Evolutionary conservation across 1,140 invertebrate genomes (phyloP).

Genomic region (Rhagoletis zephyria): DNA sequence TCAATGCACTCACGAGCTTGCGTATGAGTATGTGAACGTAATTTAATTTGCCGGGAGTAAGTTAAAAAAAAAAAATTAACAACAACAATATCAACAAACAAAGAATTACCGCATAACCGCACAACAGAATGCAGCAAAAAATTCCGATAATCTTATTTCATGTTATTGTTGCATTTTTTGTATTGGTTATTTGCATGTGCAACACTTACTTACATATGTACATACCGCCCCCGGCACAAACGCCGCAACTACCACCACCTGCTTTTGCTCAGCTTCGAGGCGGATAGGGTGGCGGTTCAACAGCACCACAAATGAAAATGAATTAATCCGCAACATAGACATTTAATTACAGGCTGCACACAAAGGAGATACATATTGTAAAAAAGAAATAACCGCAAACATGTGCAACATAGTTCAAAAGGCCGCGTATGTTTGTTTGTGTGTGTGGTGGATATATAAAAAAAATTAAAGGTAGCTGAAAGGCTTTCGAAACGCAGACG

Average conservation of each 20-base stretch:
- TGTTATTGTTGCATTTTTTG: not conserved
- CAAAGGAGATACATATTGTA: not conserved
- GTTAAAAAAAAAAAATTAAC: not conserved
- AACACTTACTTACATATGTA: not conserved
- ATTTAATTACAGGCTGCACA: slow-evolving; percentile 46
- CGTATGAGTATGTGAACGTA: not conserved
- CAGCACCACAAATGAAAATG: slow-evolving; percentile 39
- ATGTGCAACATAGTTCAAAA: not conserved
- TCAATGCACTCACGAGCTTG: not conserved
- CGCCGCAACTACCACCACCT: not conserved
- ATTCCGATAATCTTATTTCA: slow-evolving; percentile 1
- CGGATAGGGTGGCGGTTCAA: not conserved
- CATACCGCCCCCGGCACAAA: no score
- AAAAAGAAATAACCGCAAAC: slow-evolving; percentile 10
- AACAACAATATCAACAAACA: slow-evolving; percentile 4
- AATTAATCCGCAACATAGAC: slow-evolving; percentile 51
- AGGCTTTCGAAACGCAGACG: not conserved
- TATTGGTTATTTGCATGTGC: not conserved
- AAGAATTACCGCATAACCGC: slow-evolving; percentile 36
- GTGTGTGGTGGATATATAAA: not conserved
- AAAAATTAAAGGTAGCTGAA: not conserved
- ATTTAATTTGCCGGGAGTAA: slow-evolving; percentile 26
- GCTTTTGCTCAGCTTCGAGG: not conserved
- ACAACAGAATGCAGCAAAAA: not conserved
- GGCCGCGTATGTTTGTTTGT: not conserved